These are phyloP conservation scores for Nyctalus aviator DNA, from an alignment of 2,797 vertebrate genomes.

Conservation along the genomic window DNA sequence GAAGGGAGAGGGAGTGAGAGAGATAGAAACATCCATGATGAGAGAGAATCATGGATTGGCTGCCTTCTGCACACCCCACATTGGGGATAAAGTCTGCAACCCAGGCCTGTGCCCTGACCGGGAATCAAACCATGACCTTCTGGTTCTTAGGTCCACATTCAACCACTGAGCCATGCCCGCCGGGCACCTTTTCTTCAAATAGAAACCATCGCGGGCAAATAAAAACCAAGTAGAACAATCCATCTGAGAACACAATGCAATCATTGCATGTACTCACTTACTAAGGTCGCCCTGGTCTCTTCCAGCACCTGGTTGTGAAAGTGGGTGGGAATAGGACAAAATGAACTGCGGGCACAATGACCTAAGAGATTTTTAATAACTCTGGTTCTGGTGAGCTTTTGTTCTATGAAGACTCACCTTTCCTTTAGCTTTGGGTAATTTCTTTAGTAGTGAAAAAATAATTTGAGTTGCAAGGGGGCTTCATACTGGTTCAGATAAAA, in stretches of 20 bases:
- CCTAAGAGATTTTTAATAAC: conserved; percentile 60
- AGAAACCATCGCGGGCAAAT: background rate
- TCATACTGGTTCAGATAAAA: conserved; percentile 59
- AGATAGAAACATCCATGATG: too few relatives aligned
- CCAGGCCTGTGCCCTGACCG: accelerated
- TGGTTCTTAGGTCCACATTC: too few relatives aligned
- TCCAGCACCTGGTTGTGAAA: conserved; percentile 24
- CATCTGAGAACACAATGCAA: background rate
- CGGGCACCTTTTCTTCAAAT: background rate
- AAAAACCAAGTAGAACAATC: background rate
- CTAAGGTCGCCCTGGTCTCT: background rate
- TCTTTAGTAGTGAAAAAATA: conserved; percentile 61
- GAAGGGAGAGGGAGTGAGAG: too few relatives aligned
- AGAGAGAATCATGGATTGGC: too few relatives aligned
- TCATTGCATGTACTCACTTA: background rate
- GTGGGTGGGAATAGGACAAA: background rate
- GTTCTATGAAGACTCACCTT: conserved; percentile 31
- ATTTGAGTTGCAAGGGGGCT: conserved; percentile 61
- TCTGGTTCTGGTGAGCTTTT: conserved; percentile 58
- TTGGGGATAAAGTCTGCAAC: too few relatives aligned
- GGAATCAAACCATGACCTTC: too few relatives aligned
- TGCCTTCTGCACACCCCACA: too few relatives aligned
- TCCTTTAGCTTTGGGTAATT: conserved; percentile 55
- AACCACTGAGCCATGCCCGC: too few relatives aligned
- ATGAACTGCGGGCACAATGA: background rate